Evolutionary conservation across 2,113 vertebrate species (phyloP).

Genomic region (Empidonax alnorum): DNA sequence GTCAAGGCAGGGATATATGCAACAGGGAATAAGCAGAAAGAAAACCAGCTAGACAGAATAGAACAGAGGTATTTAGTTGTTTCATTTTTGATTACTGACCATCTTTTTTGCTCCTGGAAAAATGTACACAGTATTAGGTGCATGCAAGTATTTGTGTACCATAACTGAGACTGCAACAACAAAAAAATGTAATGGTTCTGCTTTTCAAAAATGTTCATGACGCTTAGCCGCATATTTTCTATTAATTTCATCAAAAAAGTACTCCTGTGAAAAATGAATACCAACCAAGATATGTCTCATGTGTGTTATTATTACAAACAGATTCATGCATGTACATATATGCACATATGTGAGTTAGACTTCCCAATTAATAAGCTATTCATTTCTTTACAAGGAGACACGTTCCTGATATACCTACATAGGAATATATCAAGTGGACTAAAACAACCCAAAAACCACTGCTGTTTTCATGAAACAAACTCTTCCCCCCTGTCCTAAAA

Average conservation of each 20-base stretch:
- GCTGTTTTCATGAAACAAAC: neutral
- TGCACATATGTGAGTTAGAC: neutral
- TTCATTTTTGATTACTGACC: neutral
- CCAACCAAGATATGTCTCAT: neutral
- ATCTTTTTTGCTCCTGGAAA: neutral
- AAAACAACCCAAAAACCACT: conserved; percentile 21
- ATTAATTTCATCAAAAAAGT: neutral
- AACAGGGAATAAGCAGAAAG: neutral
- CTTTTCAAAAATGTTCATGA: neutral
- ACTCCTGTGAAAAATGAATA: neutral
- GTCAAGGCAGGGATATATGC: neutral
- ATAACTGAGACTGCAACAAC: neutral
- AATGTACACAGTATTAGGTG: fast-evolving
- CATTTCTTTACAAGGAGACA: neutral
- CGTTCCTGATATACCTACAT: neutral
- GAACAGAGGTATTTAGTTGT: neutral
- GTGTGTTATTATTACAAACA: neutral
- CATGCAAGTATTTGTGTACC: neutral
- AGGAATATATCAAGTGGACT: neutral
- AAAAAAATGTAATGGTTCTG: neutral
- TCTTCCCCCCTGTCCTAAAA: neutral
- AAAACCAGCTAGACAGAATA: neutral
- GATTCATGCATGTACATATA: neutral
- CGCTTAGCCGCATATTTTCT: neutral
- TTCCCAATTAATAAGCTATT: neutral